A percentile compares a stretch with the other conserved stretches of the same genome.
These are phyloP conservation scores for Dolichallabes microphthalmus DNA, from an alignment of 2,113 vertebrate species.

Conservation along the genomic window DNA sequence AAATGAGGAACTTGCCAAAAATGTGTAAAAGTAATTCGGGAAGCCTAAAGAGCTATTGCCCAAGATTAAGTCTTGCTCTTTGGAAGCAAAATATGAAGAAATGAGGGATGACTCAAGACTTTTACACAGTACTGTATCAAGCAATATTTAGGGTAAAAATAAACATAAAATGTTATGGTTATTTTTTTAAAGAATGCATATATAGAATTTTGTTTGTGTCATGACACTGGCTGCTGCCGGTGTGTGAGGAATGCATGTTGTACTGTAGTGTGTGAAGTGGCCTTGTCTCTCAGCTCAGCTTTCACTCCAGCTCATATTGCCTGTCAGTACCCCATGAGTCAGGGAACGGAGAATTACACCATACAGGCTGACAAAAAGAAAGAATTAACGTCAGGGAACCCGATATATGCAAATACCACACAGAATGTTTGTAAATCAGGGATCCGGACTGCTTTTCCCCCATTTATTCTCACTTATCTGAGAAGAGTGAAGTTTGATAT, in stretches of 20 bases:
- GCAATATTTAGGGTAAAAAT: neutral
- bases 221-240: constrained; percentile 21
- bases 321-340: neutral
- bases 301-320: neutral
- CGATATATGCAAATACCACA: neutral
- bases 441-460: neutral
- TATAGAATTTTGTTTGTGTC: constrained; percentile 16
- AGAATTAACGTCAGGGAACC: no score
- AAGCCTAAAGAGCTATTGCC: no score
- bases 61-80: no score
- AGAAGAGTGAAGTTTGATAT: neutral
- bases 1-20: no score
- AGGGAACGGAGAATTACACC: neutral
- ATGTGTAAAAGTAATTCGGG: no score
- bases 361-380: neutral
- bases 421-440: neutral
- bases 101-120: no score
- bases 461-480: neutral
- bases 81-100: no score
- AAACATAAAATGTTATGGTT: neutral
- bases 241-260: constrained; percentile 34
- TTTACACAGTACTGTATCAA: no score
- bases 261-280: constrained; percentile 18
- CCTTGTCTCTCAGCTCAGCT: constrained; percentile 13
- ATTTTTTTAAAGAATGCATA: neutral